Percentiles rank a stretch among this genome's conserved stretches.
phyloP scores from a whole-genome alignment of 1,140 invertebrate species.

The Ips typographus region DNA sequence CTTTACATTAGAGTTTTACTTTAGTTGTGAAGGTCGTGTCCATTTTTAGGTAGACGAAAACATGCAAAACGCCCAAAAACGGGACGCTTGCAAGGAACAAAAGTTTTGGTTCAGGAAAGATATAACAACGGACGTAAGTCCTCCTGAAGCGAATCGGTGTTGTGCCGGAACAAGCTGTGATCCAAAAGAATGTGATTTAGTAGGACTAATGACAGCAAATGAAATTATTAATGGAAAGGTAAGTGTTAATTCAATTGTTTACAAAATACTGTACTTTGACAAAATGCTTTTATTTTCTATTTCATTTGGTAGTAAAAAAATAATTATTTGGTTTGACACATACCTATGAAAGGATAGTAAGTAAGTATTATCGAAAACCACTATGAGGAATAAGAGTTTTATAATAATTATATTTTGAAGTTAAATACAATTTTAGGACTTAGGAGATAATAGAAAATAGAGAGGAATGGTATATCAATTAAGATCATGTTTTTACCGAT shows the following conservation, averaged over 20 bases:
- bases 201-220: conserved; percentile 81
- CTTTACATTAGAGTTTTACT: background rate
- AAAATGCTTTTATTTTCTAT: background rate
- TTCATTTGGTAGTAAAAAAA: too few relatives aligned
- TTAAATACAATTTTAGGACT: too few relatives aligned
- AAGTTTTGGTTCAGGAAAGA: conserved; percentile 93
- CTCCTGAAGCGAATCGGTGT: conserved; percentile 53
- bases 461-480: too few relatives aligned
- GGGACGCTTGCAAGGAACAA: conserved; percentile 78
- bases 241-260: conserved; percentile 24
- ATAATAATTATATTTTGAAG: too few relatives aligned
- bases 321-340: too few relatives aligned
- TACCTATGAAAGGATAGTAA: too few relatives aligned
- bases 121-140: conserved; percentile 61
- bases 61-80: conserved; percentile 91
- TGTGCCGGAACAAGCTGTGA: conserved; percentile 43
- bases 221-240: conserved; percentile 99
- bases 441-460: too few relatives aligned
- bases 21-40: background rate
- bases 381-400: too few relatives aligned
- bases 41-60: conserved; percentile 90
- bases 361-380: too few relatives aligned
- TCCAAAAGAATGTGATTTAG: conserved; percentile 56
- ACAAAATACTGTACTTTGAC: conserved; percentile 3
- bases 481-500: too few relatives aligned